These are phyloP conservation scores for Pogoniulus pusillus DNA, from an alignment of 2,797 vertebrate genomes.

Conservation along the genomic window DNA sequence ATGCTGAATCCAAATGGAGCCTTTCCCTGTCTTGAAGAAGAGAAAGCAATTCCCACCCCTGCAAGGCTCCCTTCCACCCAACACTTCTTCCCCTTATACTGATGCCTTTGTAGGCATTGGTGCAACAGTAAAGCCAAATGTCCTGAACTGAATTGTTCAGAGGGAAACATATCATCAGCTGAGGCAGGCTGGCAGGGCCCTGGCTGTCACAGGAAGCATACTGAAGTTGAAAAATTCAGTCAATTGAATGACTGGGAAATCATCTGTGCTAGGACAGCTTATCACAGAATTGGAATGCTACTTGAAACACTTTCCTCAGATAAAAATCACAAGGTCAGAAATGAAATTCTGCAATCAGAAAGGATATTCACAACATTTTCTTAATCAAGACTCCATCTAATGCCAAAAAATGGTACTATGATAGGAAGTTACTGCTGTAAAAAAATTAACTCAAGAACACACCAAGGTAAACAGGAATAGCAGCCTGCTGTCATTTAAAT, in stretches of 20 bases:
- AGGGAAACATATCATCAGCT: neutral
- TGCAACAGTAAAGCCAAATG: neutral
- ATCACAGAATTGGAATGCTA: neutral
- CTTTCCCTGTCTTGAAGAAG: neutral
- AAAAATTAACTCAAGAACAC: neutral
- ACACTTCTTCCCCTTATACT: neutral
- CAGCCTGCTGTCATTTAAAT: neutral
- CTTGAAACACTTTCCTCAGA: neutral
- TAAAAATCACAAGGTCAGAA: neutral
- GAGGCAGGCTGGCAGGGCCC: neutral
- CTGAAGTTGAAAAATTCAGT: neutral
- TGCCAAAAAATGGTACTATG: neutral
- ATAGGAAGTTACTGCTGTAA: neutral
- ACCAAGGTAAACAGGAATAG: neutral
- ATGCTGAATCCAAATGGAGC: neutral
- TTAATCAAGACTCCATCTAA: neutral
- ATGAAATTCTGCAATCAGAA: neutral
- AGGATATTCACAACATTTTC: neutral
- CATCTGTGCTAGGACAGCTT: neutral
- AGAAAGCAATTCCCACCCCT: neutral
- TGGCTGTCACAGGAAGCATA: neutral
- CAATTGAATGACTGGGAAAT: neutral
- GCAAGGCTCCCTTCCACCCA: neutral
- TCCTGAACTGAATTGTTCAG: fast-evolving
- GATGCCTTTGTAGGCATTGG: neutral